Conservation (phyloP, 2,888 invertebrate species). For the Anthrax anthrax region DNA sequence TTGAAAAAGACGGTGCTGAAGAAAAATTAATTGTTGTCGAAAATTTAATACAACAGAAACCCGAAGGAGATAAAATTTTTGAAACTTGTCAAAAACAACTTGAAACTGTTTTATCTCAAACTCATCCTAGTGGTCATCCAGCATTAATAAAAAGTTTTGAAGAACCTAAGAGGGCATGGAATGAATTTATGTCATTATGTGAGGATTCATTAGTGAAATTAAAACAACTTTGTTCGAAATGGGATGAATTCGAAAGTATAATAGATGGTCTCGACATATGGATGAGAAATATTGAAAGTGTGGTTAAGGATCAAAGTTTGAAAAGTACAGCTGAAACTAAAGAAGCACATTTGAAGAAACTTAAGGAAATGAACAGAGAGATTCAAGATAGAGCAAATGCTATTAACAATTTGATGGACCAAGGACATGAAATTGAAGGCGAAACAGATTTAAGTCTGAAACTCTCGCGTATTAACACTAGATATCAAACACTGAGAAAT, state of each 20-base stretch:
- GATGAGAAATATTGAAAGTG: constrained; percentile 72
- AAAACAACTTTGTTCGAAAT: constrained; percentile 60
- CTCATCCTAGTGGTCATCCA: constrained; percentile 62
- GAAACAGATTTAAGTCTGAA: constrained; percentile 61
- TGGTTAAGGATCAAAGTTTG: constrained; percentile 77
- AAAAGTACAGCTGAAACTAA: constrained; percentile 77
- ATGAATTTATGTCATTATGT: constrained; percentile 57
- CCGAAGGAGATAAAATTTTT: constrained; percentile 58
- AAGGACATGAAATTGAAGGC: constrained; percentile 54
- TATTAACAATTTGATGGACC: constrained; percentile 51
- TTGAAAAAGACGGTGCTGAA: constrained; percentile 66
- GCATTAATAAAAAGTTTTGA: constrained; percentile 57
- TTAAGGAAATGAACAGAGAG: constrained; percentile 56
- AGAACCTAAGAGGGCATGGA: constrained; percentile 59
- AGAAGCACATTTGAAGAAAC: constrained; percentile 58
- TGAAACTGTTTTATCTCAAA: constrained; percentile 58
- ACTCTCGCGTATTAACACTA: constrained; percentile 62
- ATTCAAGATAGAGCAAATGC: constrained; percentile 52
- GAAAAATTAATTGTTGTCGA: constrained; percentile 59
- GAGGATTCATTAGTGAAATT: constrained; percentile 55
- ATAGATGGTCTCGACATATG: constrained; percentile 68
- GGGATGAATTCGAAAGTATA: constrained; percentile 65
- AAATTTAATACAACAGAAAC: constrained; percentile 55
- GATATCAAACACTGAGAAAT: constrained; percentile 70
- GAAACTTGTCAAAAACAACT: constrained; percentile 54